A percentile compares a stretch with the other conserved stretches of the same genome.
These are phyloP conservation scores for Pipistrellus pygmaeus DNA, from an alignment of 2,797 vertebrate species.

Conservation along the genomic window DNA sequence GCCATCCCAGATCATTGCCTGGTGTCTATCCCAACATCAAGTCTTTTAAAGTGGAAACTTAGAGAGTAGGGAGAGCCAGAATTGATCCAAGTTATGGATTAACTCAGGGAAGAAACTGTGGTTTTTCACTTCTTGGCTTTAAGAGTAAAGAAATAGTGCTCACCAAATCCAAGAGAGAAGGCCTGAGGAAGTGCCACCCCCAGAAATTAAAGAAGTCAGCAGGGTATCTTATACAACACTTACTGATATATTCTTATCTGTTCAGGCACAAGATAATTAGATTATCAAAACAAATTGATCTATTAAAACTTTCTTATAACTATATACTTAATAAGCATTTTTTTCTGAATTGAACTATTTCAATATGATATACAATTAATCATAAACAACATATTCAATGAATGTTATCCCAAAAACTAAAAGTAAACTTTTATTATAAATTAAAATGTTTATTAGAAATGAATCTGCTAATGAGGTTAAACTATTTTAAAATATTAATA, in stretches of 20 bases:
- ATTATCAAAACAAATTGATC: not conserved
- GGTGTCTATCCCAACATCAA: not conserved
- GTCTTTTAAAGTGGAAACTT: not conserved
- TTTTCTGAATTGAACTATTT: not conserved
- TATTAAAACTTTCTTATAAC: not conserved
- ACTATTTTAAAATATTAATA: not conserved
- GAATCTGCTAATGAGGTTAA: not conserved
- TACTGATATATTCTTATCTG: not conserved
- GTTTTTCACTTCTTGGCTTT: not conserved
- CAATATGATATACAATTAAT: not conserved
- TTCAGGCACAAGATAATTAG: not conserved
- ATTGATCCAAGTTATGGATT: not conserved
- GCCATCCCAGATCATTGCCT: not conserved
- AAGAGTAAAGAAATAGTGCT: not conserved
- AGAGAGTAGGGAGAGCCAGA: not conserved
- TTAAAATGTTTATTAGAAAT: not conserved
- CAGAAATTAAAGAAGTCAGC: not conserved
- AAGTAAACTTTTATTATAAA: slow-evolving; percentile 19
- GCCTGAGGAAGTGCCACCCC: not conserved
- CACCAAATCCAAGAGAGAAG: not conserved
- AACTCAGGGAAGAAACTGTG: not conserved
- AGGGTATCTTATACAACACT: not conserved
- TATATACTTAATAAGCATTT: not conserved
- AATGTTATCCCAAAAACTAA: not conserved
- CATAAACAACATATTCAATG: not conserved